A percentile compares a stretch with the other conserved stretches of the same genome.
Conservation (phyloP, 2,113 vertebrate species). For the Equus quagga region DNA sequence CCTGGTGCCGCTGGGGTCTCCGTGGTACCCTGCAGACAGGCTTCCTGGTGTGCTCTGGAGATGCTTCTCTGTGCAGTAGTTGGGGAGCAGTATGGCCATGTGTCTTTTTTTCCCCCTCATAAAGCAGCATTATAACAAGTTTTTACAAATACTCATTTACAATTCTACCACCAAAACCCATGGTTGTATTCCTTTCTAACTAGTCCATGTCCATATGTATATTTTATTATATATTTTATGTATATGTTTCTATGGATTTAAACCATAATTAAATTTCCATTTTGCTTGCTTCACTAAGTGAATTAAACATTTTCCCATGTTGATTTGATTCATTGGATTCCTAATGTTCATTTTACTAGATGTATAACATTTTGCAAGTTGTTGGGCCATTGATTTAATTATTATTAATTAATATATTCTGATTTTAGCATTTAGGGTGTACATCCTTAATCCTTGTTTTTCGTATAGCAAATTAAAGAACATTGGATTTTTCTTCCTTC, state of each 20-base stretch:
- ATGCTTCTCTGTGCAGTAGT: neutral
- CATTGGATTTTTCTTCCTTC: neutral
- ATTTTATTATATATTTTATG: neutral
- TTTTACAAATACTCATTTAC: neutral
- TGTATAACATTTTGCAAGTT: neutral
- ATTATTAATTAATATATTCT: neutral
- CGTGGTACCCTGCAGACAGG: neutral
- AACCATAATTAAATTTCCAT: neutral
- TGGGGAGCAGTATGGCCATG: neutral
- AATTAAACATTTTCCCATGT: conserved; percentile 43
- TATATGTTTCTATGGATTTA: neutral
- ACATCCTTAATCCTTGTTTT: conserved; percentile 18
- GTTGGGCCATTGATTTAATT: conserved; percentile 19
- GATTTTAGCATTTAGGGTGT: neutral
- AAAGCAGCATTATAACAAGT: neutral
- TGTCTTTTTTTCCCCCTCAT: neutral
- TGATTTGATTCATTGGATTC: conserved; percentile 16
- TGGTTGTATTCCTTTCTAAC: conserved; percentile 40
- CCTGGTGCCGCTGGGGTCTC: neutral
- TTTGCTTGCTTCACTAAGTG: conserved; percentile 50
- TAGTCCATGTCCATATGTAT: neutral
- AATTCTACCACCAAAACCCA: neutral
- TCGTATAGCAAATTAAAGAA: conserved; percentile 27
- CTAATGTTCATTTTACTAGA: neutral
- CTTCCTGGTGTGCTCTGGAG: neutral